Base-by-base conservation (phyloP, 2,888 invertebrate species). In the Tachina fera region DNA sequence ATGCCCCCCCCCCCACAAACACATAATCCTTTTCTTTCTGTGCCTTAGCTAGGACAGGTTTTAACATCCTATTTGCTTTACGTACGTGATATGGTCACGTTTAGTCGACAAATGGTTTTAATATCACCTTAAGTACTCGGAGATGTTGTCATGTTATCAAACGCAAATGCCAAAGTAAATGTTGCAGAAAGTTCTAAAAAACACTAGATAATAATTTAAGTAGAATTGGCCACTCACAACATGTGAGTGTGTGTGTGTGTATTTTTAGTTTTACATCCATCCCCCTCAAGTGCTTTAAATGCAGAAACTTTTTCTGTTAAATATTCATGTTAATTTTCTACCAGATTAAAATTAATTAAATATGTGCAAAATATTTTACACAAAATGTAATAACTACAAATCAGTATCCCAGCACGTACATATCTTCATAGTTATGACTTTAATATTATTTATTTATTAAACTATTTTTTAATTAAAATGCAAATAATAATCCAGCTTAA, bases 51-150 rank as follows among this genome's bases (percentile, higher is more conserved):
- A 47, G 45, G n/a, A 49, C 41, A 45, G 60, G 68, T 41, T 61
- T 61, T 16, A 43, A 14, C 13, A 31, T 61, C 39, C 45, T 22
- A n/a, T 68, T 79, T 51, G 41, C 53, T 22, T 10, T 74, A 31
- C 14, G 8, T 74, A 31, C 14, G 8, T 75, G 75, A 53, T 53
- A 58, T 75, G 75, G 65, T 84, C 84, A 84, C 84, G 75, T 80
- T 70, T 71, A 75, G 70, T 43, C 79, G 79, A 71, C 74, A 79
- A 79, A 76, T 76, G 75, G 41, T 79, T 65, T 84, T 65, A 80
- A 65, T 76, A 71, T 70, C 70, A 80, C 74, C 60, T 67, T 9
- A 78, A 71, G 56, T 61, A 49, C 58, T 56, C 16, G 11, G 53
- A 61, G 61, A 70, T 75, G 71, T 56, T 71, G 39, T 56, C 45